Percentiles rank a stretch among this genome's conserved stretches.
Evolutionary conservation across 2,113 vertebrate genomes (phyloP).

Genomic region (Phainopepla nitens): DNA sequence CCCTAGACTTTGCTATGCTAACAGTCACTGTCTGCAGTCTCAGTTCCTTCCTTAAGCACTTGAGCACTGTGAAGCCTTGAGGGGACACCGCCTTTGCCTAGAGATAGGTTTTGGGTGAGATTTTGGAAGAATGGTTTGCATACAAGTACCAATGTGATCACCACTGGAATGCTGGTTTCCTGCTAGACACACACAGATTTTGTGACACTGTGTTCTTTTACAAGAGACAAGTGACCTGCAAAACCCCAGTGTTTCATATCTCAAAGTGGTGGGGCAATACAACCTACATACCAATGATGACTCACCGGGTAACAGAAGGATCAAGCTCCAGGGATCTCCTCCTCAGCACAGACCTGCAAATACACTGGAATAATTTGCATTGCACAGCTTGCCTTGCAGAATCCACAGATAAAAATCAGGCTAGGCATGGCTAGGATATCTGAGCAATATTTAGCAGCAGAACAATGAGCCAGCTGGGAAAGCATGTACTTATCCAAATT

Average conservation of each 20-base stretch:
- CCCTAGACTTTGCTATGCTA: background rate
- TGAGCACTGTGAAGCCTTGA: background rate
- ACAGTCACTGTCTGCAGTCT: background rate
- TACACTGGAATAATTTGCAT: slow-evolving; percentile 17
- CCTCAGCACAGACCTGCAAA: slow-evolving; percentile 29
- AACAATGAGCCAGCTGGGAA: slow-evolving; percentile 11
- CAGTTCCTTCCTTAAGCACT: background rate
- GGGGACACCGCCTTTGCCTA: background rate
- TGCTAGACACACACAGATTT: background rate
- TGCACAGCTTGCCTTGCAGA: slow-evolving; percentile 37
- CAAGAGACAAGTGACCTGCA: slow-evolving; percentile 8
- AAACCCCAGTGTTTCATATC: background rate
- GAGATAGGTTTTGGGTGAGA: background rate
- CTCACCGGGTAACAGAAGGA: slow-evolving; percentile 18
- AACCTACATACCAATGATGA: background rate
- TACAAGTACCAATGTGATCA: background rate
- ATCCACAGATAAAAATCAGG: slow-evolving; percentile 26
- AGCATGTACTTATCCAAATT: background rate
- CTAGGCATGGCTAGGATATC: slow-evolving; percentile 10
- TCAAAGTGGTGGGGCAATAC: background rate
- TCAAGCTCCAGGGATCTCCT: slow-evolving; percentile 19
- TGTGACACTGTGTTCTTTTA: background rate
- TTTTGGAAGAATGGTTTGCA: slow-evolving; percentile 21
- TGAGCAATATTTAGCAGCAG: slow-evolving; percentile 2
- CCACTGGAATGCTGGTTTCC: background rate